phyloP scores from a whole-genome alignment of 2,113 vertebrate genomes.

The Saimiri boliviensis region DNA sequence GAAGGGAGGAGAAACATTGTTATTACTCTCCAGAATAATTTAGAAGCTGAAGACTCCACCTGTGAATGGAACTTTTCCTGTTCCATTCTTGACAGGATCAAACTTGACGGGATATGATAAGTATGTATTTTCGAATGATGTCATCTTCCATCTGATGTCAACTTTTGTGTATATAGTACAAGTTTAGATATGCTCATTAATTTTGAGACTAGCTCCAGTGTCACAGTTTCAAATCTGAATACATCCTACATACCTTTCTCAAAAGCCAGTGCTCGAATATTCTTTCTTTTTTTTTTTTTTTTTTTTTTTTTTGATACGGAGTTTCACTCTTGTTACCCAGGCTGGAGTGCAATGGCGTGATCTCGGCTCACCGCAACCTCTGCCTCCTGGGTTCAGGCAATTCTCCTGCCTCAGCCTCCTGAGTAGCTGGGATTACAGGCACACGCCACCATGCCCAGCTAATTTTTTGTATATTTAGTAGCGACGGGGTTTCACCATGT shows the following conservation, averaged over 20 bases:
- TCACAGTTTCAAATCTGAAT: not conserved
- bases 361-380: too few relatives aligned
- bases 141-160: not conserved
- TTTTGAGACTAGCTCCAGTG: not conserved
- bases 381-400: too few relatives aligned
- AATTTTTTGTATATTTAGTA: too few relatives aligned
- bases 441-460: too few relatives aligned
- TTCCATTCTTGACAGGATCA: not conserved
- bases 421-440: too few relatives aligned
- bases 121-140: slow-evolving; percentile 26
- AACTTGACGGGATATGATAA: slow-evolving; percentile 19
- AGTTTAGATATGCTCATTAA: slow-evolving; percentile 15
- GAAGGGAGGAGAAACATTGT: not conserved
- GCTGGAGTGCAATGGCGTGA: too few relatives aligned
- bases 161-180: not conserved
- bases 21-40: not conserved
- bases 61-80: not conserved
- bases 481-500: too few relatives aligned
- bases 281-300: too few relatives aligned
- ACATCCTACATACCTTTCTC: not conserved
- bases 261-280: not conserved
- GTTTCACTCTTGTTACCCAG: too few relatives aligned
- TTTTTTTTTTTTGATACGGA: too few relatives aligned
- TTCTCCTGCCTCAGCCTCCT: too few relatives aligned
- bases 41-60: not conserved